Evolutionary conservation across 2,888 invertebrate species (phyloP), one percentile per base, ranked within the genome.

Genomic region (Tenodera sinensis): DNA sequence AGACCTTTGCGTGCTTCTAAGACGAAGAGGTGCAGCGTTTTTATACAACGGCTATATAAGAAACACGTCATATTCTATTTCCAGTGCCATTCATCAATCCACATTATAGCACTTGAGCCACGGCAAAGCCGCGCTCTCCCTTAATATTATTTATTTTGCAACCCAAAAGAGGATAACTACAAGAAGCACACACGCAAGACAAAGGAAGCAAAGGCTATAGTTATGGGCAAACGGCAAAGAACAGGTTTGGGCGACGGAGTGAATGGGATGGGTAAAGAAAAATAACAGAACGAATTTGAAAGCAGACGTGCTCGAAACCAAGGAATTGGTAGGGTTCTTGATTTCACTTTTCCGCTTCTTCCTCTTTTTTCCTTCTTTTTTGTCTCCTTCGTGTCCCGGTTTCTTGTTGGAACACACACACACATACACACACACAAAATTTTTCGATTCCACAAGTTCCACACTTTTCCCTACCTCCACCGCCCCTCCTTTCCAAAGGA

Each of bases 371-470:
- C 30, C 83, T 28, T 54, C 84, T 86, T 85, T 89, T 83, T 71
- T 71, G 54, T 71, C 54, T 71, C 54, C 42, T 42, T 42, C 42
- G 25, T 71, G 54, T 71, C 54, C 54, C 54, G 54, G 54, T 71
- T 71, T 71, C 54, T 71, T 71, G 54, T 71, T 71, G 54, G 54
- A 71, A 71, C 25, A 42, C 54, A 71, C 54, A 71, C 54, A 71
- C 54, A 71, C 54, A 54, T 7, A 54, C 54, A 54, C 15, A 54
- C 84, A 25, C 34, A 30, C 84, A 84, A 84, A 20, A 81, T 81
- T 25, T 71, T 88, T 85, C 85, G 81, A 88, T 85, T 88, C 81
- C 84, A 28, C 84, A 81, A 84, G 42, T 88, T 85, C 82, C 42
- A 83, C 28, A 84, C 54, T 81, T 15, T 88, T 84, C 54, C 83